phyloP scores from a whole-genome alignment of 2,888 invertebrate genomes.

The Drosophila meridionalis region DNA sequence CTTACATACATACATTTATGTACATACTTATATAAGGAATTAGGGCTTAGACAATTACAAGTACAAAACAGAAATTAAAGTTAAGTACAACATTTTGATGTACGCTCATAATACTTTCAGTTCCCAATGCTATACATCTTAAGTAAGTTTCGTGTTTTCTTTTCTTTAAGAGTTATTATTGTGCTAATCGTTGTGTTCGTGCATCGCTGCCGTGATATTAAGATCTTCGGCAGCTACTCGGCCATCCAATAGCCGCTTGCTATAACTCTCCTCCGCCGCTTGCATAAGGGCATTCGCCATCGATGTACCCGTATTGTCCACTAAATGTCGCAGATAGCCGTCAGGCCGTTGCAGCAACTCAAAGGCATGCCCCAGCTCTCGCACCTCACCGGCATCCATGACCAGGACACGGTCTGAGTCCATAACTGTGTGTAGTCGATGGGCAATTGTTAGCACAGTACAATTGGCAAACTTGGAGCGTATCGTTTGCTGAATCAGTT shows the following conservation, averaged over 20 bases:
- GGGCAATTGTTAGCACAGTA: conserved; percentile 96
- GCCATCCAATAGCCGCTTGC: conserved; percentile 56
- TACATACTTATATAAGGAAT: conserved; percentile 37
- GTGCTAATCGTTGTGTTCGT: conserved; percentile 50
- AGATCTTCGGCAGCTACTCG: conserved; percentile 48
- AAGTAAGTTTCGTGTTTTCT: conserved; percentile 17
- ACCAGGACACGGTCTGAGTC: conserved; percentile 94
- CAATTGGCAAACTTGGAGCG: conserved; percentile 91
- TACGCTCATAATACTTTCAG: conserved; percentile 67
- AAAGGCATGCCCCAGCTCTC: conserved; percentile 92
- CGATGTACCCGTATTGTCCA: conserved; percentile 89
- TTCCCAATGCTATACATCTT: conserved; percentile 47
- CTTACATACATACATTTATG: conserved; percentile 41
- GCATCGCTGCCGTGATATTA: conserved; percentile 42
- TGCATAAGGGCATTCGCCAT: conserved; percentile 87
- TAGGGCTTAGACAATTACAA: conserved; percentile 41
- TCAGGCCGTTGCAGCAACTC: conserved; percentile 87
- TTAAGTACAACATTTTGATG: conserved; percentile 39
- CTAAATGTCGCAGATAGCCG: conserved; percentile 88
- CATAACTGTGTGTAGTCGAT: conserved; percentile 95
- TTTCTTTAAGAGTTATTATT: conserved; percentile 11
- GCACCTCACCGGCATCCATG: conserved; percentile 90
- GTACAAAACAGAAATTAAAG: conserved; percentile 52
- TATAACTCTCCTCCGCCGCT: conserved; percentile 86
- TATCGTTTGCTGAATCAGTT: conserved; percentile 93